Evolutionary conservation across 2,797 vertebrate genomes (phyloP), one percentile per base, ranked within the genome.

Genomic region (Ataeniobius toweri): DNA sequence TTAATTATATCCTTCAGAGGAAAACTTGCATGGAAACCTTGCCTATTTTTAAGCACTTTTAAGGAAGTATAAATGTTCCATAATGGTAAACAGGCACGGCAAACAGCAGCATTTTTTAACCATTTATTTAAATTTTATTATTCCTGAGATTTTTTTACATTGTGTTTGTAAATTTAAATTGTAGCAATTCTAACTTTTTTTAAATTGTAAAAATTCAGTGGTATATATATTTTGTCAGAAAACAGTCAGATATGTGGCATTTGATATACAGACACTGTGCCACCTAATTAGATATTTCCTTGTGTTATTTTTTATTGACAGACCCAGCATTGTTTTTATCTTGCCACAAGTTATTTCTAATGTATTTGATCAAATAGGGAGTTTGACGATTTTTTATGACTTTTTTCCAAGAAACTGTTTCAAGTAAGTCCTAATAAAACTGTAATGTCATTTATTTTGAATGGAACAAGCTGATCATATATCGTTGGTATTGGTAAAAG

Each of bases 21-120:
- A 91, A 93, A 94, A 89, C 74, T 87, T 88, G 77, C 90, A 85
- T 83, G 89, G 79, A 84, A 88, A 82, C 58, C 83, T 93, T 86
- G 80, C 86, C 9, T 82, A 65, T 76, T 50, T 83, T 78, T 79
- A 56, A 79, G 90, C 75, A 51, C 86, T 90, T 94, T 89, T 89
- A 85, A 87, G 91, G 86, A 89, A 94, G 93, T 92, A 77, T 61
- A 88, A 88, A 88, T 88, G 90, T 94, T 93, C 89, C 88, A 89
- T 90, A 88, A 91, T 90, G 89, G 81, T 84, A 89, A 89, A 85
- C 84, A 92, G 87, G 76, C 83, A 86, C 88, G 87, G 88, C 89
- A 92, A 93, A 91, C 85, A 89, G 85, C 74, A 58, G 86, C 80
- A 88, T 84, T 83, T 93, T 91, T 93, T 79, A 83, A 87, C 81